Evolutionary conservation across 2,113 vertebrate species (phyloP).

Genomic region (Falco punctatus): DNA sequence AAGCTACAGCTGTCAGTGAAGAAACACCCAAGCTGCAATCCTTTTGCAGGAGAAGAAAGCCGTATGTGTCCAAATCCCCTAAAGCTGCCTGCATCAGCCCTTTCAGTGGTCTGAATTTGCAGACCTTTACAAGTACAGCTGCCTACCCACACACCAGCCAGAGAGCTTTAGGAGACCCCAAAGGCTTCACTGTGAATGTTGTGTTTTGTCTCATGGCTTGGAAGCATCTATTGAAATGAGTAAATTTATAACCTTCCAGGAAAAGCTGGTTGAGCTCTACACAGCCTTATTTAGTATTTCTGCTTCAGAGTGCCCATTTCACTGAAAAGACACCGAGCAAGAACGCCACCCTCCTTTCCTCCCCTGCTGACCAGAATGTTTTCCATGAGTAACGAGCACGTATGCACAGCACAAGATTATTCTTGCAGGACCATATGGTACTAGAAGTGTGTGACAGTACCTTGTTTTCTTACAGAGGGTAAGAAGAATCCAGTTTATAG

Average conservation of each 20-base stretch:
- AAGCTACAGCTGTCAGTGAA: neutral
- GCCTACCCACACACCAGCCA: accelerated
- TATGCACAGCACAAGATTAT: neutral
- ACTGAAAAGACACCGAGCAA: neutral
- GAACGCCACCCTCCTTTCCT: neutral
- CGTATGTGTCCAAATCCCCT: neutral
- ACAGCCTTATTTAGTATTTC: neutral
- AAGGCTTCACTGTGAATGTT: neutral
- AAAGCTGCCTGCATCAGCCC: neutral
- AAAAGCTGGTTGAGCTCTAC: neutral
- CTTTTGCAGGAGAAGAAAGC: neutral
- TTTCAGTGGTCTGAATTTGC: neutral
- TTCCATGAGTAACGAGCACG: neutral
- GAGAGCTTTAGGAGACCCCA: neutral
- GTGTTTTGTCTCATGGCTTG: neutral
- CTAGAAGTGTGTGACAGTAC: neutral
- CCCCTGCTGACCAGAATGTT: neutral
- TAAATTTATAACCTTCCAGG: neutral
- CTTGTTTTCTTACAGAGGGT: neutral
- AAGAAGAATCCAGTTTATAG: neutral
- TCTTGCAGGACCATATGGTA: neutral
- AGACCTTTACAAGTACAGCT: neutral
- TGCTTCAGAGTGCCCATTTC: neutral
- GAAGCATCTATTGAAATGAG: neutral
- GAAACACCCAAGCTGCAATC: neutral